phyloP scores from a whole-genome alignment of 2,797 vertebrate species.

The Amblyopsis hoosieri region DNA sequence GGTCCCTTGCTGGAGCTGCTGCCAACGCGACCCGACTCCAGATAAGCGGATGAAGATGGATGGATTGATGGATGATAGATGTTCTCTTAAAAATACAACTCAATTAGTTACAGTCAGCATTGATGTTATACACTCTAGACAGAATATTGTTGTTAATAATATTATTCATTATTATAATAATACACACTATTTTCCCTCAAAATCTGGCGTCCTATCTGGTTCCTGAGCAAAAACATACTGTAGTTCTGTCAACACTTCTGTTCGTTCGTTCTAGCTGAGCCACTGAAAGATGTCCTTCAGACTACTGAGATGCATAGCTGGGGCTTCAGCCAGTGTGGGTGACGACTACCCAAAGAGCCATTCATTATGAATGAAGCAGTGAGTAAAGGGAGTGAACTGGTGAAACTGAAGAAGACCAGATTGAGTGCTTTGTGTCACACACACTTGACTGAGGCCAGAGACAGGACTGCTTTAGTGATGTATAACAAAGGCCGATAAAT shows the following conservation, averaged over 20 bases:
- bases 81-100: slow-evolving; percentile 1
- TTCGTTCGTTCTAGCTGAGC: slow-evolving; percentile 8
- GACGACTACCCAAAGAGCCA: slow-evolving; percentile 68
- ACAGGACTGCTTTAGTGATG: slow-evolving; percentile 80
- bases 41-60: no score
- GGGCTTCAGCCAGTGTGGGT: slow-evolving; percentile 54
- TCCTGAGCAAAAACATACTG: background rate
- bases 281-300: slow-evolving; percentile 25
- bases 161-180: no score
- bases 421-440: slow-evolving; percentile 69
- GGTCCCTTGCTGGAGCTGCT: no score
- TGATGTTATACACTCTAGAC: background rate
- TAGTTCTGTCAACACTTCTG: background rate
- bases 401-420: slow-evolving; percentile 70
- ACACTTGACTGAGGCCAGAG: slow-evolving; percentile 75
- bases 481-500: slow-evolving; percentile 74
- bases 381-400: slow-evolving; percentile 79
- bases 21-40: no score
- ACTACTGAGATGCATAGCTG: slow-evolving; percentile 39
- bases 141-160: no score
- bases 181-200: no score
- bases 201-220: no score
- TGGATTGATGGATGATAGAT: background rate
- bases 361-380: slow-evolving; percentile 78
- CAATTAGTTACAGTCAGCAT: background rate